Conservation (phyloP, 2,113 vertebrate genomes). For the Vulpes vulpes region DNA sequence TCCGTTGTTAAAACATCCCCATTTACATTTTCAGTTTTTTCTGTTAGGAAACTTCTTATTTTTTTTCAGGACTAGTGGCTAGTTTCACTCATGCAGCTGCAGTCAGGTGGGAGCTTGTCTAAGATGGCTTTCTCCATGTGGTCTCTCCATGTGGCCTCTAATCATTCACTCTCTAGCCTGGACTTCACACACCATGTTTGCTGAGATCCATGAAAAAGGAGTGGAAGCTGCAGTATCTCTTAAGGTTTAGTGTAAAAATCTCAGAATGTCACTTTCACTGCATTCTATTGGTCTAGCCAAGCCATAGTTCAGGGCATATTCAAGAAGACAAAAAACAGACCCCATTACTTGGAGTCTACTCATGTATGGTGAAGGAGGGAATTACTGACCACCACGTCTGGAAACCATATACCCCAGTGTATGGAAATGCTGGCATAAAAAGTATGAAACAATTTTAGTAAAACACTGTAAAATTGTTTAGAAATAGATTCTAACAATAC, state of each 20-base stretch:
- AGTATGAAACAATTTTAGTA: not conserved
- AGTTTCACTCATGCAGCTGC: not conserved
- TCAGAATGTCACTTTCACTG: not conserved
- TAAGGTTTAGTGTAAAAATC: not conserved
- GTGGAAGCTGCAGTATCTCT: not conserved
- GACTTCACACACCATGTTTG: not conserved
- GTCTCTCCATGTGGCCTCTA: not conserved
- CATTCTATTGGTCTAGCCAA: not conserved
- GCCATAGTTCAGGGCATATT: not conserved
- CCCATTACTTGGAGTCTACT: not conserved
- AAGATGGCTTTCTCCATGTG: not conserved
- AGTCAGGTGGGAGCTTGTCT: not conserved
- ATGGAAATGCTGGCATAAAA: not conserved
- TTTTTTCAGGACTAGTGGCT: not conserved
- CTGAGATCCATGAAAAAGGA: not conserved
- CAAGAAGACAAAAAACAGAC: not conserved
- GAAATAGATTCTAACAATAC: not conserved
- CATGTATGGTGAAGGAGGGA: not conserved
- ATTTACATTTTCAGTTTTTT: not conserved
- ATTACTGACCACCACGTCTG: not conserved
- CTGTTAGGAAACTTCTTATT: not conserved
- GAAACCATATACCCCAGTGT: not conserved
- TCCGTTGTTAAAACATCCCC: not conserved
- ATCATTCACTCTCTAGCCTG: not conserved
- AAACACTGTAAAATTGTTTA: not conserved